A percentile compares a stretch with the other conserved stretches of the same genome.
These are phyloP conservation scores for Leptinotarsa defecta DNA, from an alignment of 1,140 invertebrate genomes.

Conservation along the genomic window DNA sequence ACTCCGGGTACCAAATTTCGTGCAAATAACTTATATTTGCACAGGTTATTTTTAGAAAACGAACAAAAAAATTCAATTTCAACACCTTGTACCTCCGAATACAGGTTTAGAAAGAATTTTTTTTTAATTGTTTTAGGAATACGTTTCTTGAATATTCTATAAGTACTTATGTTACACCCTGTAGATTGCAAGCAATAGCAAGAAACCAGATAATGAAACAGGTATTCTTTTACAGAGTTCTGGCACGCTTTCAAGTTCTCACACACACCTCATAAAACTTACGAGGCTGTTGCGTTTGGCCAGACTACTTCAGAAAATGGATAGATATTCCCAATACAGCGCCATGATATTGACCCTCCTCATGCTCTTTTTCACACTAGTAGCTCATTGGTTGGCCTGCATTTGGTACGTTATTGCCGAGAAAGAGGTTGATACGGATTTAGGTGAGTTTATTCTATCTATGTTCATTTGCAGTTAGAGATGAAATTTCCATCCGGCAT, in stretches of 20 bases:
- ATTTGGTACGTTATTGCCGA: slow-evolving; percentile 98
- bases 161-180: no score
- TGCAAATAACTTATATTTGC: no score
- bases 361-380: slow-evolving; percentile 93
- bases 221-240: slow-evolving; percentile 62
- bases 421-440: slow-evolving; percentile 78
- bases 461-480: no score
- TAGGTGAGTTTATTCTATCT: slow-evolving; percentile 64
- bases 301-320: slow-evolving; percentile 95
- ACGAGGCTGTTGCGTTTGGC: slow-evolving; percentile 90
- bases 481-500: no score
- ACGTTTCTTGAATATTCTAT: no score
- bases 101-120: no score
- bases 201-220: background rate
- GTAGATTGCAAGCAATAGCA: no score
- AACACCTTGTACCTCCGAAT: no score
- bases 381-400: slow-evolving; percentile 99
- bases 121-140: no score
- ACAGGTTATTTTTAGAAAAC: no score
- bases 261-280: slow-evolving; percentile 95
- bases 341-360: slow-evolving; percentile 93
- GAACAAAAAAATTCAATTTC: no score
- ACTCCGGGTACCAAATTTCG: no score
- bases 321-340: slow-evolving; percentile 96
- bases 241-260: slow-evolving; percentile 59